A percentile compares a stretch with the other conserved stretches of the same genome.
These are phyloP conservation scores for Anoura caudifer DNA, from an alignment of 2,113 vertebrate species.

Conservation along the genomic window DNA sequence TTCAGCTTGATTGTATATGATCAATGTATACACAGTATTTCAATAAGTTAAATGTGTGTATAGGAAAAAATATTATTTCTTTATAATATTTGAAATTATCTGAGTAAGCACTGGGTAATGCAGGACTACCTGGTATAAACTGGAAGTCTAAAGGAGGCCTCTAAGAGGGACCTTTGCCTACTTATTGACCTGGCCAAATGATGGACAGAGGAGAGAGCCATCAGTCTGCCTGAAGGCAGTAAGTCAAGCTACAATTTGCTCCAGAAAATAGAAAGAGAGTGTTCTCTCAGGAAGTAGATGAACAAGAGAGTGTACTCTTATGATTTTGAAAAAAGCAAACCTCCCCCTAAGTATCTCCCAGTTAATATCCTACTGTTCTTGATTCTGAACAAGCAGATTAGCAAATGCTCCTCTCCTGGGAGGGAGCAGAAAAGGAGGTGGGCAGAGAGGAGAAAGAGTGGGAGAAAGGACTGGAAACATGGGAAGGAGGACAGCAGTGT, in stretches of 20 bases:
- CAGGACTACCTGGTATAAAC: background rate
- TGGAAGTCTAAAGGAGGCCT: background rate
- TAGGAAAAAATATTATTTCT: background rate
- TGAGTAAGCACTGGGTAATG: background rate
- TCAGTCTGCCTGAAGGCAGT: background rate
- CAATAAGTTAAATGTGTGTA: background rate
- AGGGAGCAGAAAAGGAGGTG: background rate
- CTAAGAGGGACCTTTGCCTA: background rate
- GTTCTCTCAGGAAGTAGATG: background rate
- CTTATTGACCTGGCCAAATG: background rate
- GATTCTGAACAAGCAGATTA: background rate
- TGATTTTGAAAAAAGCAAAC: background rate
- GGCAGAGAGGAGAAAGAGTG: background rate
- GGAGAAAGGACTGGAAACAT: background rate
- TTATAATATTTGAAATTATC: background rate
- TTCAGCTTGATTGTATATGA: background rate
- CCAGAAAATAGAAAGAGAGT: background rate
- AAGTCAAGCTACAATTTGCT: background rate
- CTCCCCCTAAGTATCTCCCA: background rate
- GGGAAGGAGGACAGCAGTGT: background rate
- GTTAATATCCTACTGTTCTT: background rate
- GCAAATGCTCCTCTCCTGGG: background rate
- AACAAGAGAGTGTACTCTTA: background rate
- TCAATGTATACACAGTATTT: background rate
- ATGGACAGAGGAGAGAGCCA: background rate